These are phyloP conservation scores for Goniozus legneri DNA, from an alignment of 1,140 invertebrate genomes.

Conservation along the genomic window DNA sequence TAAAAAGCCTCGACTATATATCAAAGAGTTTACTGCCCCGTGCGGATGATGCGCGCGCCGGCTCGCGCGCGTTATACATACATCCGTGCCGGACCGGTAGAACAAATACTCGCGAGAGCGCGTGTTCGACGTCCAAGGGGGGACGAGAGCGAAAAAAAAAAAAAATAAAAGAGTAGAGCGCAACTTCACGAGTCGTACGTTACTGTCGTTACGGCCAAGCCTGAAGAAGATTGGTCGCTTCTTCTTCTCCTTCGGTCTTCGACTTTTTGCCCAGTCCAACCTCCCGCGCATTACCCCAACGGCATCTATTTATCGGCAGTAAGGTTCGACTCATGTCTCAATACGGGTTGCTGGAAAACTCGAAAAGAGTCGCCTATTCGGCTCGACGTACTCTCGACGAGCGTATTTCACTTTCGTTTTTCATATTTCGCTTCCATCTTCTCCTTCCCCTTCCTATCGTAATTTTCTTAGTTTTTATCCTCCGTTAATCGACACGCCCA, in stretches of 20 bases:
- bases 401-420: too few relatives aligned
- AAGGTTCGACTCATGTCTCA: constrained; percentile 40
- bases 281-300: neutral
- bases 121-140: too few relatives aligned
- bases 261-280: neutral
- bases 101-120: constrained; percentile 37
- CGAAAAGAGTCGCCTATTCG: too few relatives aligned
- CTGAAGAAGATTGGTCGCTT: constrained; percentile 39
- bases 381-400: too few relatives aligned
- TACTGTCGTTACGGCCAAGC: constrained; percentile 29
- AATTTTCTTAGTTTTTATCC: too few relatives aligned
- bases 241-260: constrained; percentile 11
- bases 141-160: constrained; percentile 9
- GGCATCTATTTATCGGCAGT: constrained; percentile 36
- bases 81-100: constrained; percentile 27
- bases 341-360: too few relatives aligned
- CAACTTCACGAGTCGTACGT: constrained; percentile 14
- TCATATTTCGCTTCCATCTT: too few relatives aligned
- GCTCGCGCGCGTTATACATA: constrained; percentile 48
- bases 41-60: constrained; percentile 49
- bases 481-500: too few relatives aligned
- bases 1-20: constrained; percentile 57
- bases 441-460: too few relatives aligned
- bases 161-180: constrained; percentile 4
- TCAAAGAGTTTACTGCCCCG: constrained; percentile 55